A percentile compares a stretch with the other conserved stretches of the same genome.
Evolutionary conservation across 2,113 vertebrate genomes (phyloP).

Genomic region (Progne subis): DNA sequence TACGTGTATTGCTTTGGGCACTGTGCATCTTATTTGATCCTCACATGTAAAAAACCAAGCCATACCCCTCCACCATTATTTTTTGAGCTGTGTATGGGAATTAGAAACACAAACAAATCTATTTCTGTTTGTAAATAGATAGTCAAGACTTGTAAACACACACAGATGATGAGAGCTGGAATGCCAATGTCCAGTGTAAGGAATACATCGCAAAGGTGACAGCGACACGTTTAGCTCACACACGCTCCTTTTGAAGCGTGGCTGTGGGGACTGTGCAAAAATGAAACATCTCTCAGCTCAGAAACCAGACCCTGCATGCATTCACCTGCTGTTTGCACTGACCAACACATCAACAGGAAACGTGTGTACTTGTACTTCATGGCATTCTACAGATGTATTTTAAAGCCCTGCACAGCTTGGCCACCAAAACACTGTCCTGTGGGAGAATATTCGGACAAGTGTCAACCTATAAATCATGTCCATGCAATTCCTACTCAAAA

Average conservation of each 20-base stretch:
- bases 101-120: not conserved
- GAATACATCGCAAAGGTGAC: not conserved
- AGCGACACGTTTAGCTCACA: fast-evolving
- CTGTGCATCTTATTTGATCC: not conserved
- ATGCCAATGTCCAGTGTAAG: not conserved
- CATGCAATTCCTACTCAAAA: not conserved
- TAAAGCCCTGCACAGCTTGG: not conserved
- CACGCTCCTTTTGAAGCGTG: fast-evolving
- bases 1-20: not conserved
- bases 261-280: not conserved
- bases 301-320: fast-evolving
- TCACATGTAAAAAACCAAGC: not conserved
- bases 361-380: not conserved
- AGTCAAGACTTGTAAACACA: not conserved
- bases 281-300: not conserved
- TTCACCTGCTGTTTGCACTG: not conserved
- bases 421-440: not conserved
- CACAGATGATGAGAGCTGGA: not conserved
- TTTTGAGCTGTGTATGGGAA: not conserved
- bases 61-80: not conserved
- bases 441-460: not conserved
- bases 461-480: not conserved
- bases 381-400: not conserved
- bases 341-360: not conserved
- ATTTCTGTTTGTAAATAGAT: not conserved